Evolutionary conservation across 2,113 vertebrate species (phyloP).

Genomic region (Anser brachyrhynchus): DNA sequence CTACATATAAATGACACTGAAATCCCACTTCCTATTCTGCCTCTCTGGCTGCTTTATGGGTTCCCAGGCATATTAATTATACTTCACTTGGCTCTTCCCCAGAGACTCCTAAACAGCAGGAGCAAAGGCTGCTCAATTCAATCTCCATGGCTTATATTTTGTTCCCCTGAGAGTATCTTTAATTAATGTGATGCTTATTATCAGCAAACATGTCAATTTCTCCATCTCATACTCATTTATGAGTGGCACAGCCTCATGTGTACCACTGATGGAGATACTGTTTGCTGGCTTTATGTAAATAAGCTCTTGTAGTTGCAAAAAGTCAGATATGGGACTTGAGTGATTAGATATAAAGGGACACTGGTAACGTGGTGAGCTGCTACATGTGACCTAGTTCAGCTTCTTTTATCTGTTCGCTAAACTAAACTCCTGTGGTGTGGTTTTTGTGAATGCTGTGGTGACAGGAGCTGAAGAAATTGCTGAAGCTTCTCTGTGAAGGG

Average conservation of each 20-base stretch:
- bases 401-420: background rate
- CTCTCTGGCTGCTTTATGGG: background rate
- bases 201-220: background rate
- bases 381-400: background rate
- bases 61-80: slow-evolving; percentile 34
- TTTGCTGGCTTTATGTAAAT: background rate
- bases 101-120: background rate
- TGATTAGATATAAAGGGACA: background rate
- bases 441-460: background rate
- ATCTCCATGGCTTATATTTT: background rate
- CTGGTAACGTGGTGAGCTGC: background rate
- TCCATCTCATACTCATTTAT: background rate
- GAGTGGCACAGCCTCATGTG: background rate
- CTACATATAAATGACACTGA: background rate
- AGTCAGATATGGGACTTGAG: background rate
- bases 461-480: background rate
- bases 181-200: background rate
- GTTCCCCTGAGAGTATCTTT: background rate
- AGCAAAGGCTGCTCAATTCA: background rate
- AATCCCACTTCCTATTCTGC: background rate
- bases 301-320: background rate
- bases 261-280: background rate
- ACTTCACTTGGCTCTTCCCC: background rate
- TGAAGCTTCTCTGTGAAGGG: background rate
- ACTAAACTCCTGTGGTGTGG: rapidly evolving